Conservation (phyloP, 1,140 invertebrate species). For the Caenorhabditis inopinata region DNA sequence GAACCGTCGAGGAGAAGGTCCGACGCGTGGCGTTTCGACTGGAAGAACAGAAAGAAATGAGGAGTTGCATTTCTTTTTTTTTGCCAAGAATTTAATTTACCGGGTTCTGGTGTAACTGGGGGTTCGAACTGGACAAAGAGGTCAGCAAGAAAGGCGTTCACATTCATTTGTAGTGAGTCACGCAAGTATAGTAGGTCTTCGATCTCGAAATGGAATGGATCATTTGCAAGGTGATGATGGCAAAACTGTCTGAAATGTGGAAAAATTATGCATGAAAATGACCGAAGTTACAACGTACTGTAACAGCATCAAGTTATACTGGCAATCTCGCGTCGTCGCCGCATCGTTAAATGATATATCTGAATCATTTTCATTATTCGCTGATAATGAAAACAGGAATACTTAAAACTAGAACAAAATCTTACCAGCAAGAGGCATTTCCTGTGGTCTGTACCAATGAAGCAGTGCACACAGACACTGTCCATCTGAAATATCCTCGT, state of each 20-base stretch:
- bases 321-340: slow-evolving; percentile 78
- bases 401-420: no score
- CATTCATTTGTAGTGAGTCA: slow-evolving; percentile 76
- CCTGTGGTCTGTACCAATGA: slow-evolving; percentile 88
- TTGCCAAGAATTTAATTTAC: neutral
- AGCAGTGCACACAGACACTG: slow-evolving; percentile 83
- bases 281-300: slow-evolving; percentile 69
- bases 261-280: neutral
- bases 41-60: neutral
- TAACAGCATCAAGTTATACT: slow-evolving; percentile 88
- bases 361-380: slow-evolving; percentile 59
- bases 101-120: slow-evolving; percentile 38
- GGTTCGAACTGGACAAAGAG: slow-evolving; percentile 87
- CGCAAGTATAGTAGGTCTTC: slow-evolving; percentile 94
- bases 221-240: slow-evolving; percentile 77
- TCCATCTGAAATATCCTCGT: slow-evolving; percentile 83
- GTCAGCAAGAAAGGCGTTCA: slow-evolving; percentile 89
- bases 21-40: slow-evolving; percentile 40
- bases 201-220: slow-evolving; percentile 88
- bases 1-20: slow-evolving; percentile 55
- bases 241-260: slow-evolving; percentile 74
- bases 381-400: no score
- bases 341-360: slow-evolving; percentile 70
- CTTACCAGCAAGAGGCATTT: slow-evolving; percentile 74
- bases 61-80: neutral